Evolutionary conservation across 2,113 vertebrate genomes (phyloP), one percentile per base, ranked within the genome.

Genomic region (Menidia beryllina): DNA sequence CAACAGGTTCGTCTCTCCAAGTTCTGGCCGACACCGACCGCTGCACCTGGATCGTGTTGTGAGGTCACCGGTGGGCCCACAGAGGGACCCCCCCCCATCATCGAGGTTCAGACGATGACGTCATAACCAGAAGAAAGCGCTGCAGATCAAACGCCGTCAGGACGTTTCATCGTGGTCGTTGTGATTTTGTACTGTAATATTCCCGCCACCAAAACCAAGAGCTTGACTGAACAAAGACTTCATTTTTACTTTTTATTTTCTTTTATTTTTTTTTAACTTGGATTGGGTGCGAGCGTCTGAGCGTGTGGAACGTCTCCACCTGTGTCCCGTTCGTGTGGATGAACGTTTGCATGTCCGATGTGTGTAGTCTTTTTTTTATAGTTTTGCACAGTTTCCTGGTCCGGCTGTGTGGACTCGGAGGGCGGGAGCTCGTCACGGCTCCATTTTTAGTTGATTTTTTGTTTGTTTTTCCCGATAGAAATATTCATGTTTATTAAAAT

Each of bases 1-100:
- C 54, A 34, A 19, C 47, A 97, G 96, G 96, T 56, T 95, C 95
- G 9, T 96, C 96, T 7, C 87, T 97, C 55, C 96, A 97, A 86
- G 95, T 97, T 62, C 82, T 97, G 76, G 95, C 96, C 0, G 96
- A 97, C 64, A 95, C 92, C 0, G 96, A 96, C 68, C 91, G 96
- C 21, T 95, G 95, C 72, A 97, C 95, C 4, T 96, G 96, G 96
- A 97, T 97, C 30, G 93, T 97, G 66, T 93, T 96, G 80, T 96
- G 90, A 94, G 72, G 74, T 70, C 63, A 51, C 54, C 59, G n/a
- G 48, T 30, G 20, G 19, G 14, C 50, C 17, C 10, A 2, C 38
- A 39, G 38, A 4, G 38, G 3, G 38, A 39, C n/a, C n/a, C n/a
- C n/a, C n/a, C n/a, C n/a, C n/a, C n/a, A n/a, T n/a, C n/a, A n/a